Evolutionary conservation across 2,797 vertebrate species (phyloP).

Genomic region (Oryzias sinensis): DNA sequence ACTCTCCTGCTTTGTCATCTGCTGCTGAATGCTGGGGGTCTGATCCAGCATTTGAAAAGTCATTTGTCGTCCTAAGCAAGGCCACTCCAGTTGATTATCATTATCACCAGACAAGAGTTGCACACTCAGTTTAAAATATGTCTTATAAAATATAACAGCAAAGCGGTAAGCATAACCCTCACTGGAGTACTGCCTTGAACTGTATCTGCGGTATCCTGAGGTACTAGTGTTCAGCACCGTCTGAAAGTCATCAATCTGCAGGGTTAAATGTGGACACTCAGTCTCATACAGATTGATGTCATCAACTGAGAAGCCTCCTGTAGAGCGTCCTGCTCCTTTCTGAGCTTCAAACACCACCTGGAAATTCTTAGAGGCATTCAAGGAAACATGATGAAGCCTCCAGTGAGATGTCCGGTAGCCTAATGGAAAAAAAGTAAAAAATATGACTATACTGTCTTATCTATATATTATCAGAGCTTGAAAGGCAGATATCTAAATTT

Average conservation of each 20-base stretch:
- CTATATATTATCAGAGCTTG: no score
- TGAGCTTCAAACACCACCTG: conserved; percentile 77
- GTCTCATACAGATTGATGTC: conserved; percentile 88
- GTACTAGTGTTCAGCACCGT: conserved; percentile 33
- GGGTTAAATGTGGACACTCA: conserved; percentile 77
- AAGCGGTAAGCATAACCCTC: conserved; percentile 83
- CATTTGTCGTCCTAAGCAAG: conserved; percentile 79
- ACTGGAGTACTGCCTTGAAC: conserved; percentile 78
- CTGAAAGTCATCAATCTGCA: conserved; percentile 79
- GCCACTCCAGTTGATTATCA: conserved; percentile 81
- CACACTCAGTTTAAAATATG: conserved; percentile 63
- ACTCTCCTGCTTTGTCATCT: conserved; percentile 44
- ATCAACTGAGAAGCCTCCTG: conserved; percentile 86
- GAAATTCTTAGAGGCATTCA: conserved; percentile 73
- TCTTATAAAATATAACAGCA: neutral
- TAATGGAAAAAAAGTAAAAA: conserved; percentile 3
- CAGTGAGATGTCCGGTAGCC: conserved; percentile 68
- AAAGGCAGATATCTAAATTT: no score
- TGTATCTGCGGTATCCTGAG: conserved; percentile 47
- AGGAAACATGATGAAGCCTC: conserved; percentile 77
- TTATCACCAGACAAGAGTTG: conserved; percentile 79
- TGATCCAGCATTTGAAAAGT: conserved; percentile 84
- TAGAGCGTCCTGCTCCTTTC: conserved; percentile 71
- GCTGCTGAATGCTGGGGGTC: conserved; percentile 70
- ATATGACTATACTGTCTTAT: no score